Base-by-base conservation (phyloP, 1,140 invertebrate genomes). In the Penaeus indicus region DNA sequence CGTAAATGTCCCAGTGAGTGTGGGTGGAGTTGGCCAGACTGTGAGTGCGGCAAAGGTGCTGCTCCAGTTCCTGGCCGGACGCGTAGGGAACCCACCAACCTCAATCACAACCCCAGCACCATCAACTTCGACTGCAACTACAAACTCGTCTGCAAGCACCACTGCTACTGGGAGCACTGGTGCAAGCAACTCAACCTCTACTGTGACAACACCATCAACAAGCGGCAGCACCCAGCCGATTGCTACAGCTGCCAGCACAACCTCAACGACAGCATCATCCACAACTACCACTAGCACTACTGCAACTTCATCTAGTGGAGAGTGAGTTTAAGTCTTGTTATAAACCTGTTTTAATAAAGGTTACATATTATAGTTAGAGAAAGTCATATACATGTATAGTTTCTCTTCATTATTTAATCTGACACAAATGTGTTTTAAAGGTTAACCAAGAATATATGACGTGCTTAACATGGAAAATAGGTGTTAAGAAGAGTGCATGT, bases 11-110 rank as follows among this genome's bases (percentile, higher is more conserved):
- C 47, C 90, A 91, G 90, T 91, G 89, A 90, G 82, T 79, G 88
- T 91, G 61, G 90, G 90, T 77, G 83, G 90, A 62, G 77, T 91
- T 62, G 88, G 84, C 75, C 90, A 91, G 75, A 82, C 87, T 54
- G 90, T 87, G 16, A 89, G 72, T 90, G 90, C 89, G 19, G 89
- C 89, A 22, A 88, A 85, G 79, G 89, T 91, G 25, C 60, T 91
- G 47, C 87, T 91, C 21, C 90, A 91, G 86, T 89, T 86, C 60
- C 32, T 91, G 38, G 80, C 85, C 3, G 77, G 85, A 25, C 85
- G 77, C 81, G 90, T 91, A 22, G 90, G 90, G 18, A 81, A 67
- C 25, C 84, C 90, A 42, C 90, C 88, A 4, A 89, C 86, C n/a
- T 38, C 81, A 21, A 82, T 91, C 25, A 75, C 85, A 75, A 91